Evolutionary conservation across 2,888 invertebrate genomes (phyloP).

Genomic region (Byasa hedistus): DNA sequence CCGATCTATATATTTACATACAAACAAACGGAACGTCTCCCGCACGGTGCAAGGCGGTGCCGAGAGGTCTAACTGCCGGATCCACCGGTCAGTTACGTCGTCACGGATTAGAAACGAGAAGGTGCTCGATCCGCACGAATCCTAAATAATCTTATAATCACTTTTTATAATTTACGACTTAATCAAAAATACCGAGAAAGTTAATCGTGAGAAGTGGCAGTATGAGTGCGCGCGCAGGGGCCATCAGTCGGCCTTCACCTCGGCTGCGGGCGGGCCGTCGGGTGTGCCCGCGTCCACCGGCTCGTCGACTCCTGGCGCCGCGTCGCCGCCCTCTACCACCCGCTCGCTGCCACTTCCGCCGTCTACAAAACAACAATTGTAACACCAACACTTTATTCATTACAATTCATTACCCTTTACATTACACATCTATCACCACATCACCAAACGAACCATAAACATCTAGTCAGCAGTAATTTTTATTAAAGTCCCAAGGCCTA

Average conservation of each 20-base stretch:
- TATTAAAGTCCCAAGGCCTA: no score
- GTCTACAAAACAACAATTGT: slow-evolving; percentile 28
- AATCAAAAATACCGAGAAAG: slow-evolving; percentile 71
- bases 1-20: slow-evolving; percentile 72
- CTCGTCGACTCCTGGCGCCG: slow-evolving; percentile 45
- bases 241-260: slow-evolving; percentile 59
- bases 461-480: no score
- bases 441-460: no score
- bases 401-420: background rate
- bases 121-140: slow-evolving; percentile 51
- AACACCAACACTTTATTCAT: background rate
- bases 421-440: no score
- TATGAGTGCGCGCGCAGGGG: slow-evolving; percentile 7
- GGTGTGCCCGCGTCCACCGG: slow-evolving; percentile 47
- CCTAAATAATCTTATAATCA: slow-evolving; percentile 64
- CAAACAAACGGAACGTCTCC: slow-evolving; percentile 60
- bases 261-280: slow-evolving; percentile 50
- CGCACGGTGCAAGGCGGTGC: slow-evolving; percentile 37
- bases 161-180: slow-evolving; percentile 77
- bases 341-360: slow-evolving; percentile 54
- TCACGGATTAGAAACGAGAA: slow-evolving; percentile 39
- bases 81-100: slow-evolving; percentile 39
- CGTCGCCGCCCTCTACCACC: slow-evolving; percentile 49
- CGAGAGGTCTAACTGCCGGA: slow-evolving; percentile 41
- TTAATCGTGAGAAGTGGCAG: slow-evolving; percentile 41